A percentile compares a stretch with the other conserved stretches of the same genome.
Evolutionary conservation across 2,113 vertebrate species (phyloP).

Genomic region (Ophthalmolycus amberensis): DNA sequence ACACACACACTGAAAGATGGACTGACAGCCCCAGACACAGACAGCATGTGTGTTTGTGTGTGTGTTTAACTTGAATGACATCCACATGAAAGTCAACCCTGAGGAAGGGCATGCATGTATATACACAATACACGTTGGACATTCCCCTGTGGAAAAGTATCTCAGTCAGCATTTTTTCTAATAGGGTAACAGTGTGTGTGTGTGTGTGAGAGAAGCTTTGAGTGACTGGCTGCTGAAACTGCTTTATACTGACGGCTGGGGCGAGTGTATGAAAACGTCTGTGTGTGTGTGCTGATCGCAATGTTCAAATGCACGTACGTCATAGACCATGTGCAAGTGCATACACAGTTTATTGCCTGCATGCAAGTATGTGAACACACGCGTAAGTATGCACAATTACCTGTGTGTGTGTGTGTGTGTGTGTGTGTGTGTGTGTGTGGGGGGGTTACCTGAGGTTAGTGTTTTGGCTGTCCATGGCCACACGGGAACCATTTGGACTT

Average conservation of each 20-base stretch:
- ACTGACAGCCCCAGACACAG: constrained; percentile 33
- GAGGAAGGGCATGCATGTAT: constrained; percentile 23
- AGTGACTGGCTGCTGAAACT: constrained; percentile 44
- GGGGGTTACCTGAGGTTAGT: constrained; percentile 83
- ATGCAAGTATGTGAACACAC: constrained; percentile 22
- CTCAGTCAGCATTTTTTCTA: constrained; percentile 32
- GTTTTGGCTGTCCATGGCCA: constrained; percentile 82
- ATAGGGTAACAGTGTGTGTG: constrained; percentile 4
- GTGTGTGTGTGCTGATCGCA: constrained; percentile 3
- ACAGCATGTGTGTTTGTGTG: constrained; percentile 1
- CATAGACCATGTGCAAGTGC: constrained; percentile 17
- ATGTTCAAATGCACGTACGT: constrained; percentile 21
- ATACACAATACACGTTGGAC: constrained; percentile 15
- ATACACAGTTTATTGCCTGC: constrained; percentile 13
- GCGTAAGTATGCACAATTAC: neutral
- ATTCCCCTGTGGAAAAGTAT: constrained; percentile 30
- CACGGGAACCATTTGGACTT: constrained; percentile 83
- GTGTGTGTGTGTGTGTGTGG: neutral
- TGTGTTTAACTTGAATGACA: constrained; percentile 43
- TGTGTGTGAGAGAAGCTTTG: constrained; percentile 9
- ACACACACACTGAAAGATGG: constrained; percentile 43
- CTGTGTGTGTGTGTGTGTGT: constrained; percentile 15
- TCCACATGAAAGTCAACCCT: constrained; percentile 33
- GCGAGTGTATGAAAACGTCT: constrained; percentile 23
- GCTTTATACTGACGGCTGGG: constrained; percentile 29